phyloP scores from a whole-genome alignment of 2,888 invertebrate genomes.

The Andrena flavipes region DNA sequence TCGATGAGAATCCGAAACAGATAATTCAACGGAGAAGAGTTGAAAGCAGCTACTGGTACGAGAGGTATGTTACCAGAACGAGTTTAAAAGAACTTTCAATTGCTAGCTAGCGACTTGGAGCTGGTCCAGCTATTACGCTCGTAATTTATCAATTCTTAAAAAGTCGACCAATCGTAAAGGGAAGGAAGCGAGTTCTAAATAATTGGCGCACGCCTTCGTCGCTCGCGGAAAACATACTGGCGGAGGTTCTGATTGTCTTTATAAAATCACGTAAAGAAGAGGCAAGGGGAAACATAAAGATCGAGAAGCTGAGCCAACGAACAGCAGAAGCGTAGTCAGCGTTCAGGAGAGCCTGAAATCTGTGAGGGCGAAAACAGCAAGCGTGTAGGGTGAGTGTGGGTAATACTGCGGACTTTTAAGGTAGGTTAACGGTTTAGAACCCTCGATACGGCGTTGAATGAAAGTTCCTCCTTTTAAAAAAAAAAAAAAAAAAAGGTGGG shows the following conservation, averaged over 20 bases:
- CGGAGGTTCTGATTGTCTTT: slow-evolving; percentile 27
- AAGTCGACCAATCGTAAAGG: slow-evolving; percentile 7
- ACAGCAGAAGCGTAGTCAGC: slow-evolving; percentile 65
- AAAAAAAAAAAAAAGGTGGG: too few species aligned
- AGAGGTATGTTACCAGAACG: slow-evolving; percentile 11
- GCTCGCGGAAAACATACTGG: slow-evolving; percentile 1
- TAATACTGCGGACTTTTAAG: too few species aligned
- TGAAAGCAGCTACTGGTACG: neutral
- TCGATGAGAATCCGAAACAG: neutral
- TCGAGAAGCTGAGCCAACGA: slow-evolving; percentile 34
- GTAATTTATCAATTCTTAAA: slow-evolving; percentile 33
- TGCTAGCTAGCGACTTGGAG: slow-evolving; percentile 14
- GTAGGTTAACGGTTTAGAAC: too few species aligned
- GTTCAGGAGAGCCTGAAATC: slow-evolving; percentile 59
- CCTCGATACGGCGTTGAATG: too few species aligned
- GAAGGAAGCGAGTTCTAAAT: slow-evolving; percentile 16
- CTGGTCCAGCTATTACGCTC: slow-evolving; percentile 16
- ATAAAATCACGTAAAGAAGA: slow-evolving; percentile 46
- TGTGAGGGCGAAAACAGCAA: slow-evolving; percentile 34
- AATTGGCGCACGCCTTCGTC: slow-evolving; percentile 6
- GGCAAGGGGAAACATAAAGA: slow-evolving; percentile 65
- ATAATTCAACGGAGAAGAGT: neutral
- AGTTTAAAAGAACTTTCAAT: slow-evolving; percentile 28
- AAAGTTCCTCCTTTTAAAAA: too few species aligned
- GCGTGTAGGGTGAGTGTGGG: too few species aligned